Percentiles rank a stretch among this genome's conserved stretches.
Conservation (phyloP, 53 echinoderm and acorn worm genomes). For the Antedon mediterranea region DNA sequence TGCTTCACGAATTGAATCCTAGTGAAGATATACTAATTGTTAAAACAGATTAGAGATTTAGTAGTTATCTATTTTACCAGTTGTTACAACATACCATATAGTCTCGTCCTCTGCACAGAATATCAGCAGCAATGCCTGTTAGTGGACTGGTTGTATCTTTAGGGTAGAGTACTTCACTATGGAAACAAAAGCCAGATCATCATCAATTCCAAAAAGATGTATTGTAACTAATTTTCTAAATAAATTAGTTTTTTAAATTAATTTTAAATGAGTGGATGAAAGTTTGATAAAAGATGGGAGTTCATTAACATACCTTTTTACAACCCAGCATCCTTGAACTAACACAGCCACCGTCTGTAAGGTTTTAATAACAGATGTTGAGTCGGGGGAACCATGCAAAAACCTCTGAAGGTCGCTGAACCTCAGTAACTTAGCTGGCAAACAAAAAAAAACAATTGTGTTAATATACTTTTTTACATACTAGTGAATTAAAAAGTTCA, state of each 20-base stretch:
- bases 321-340: slow-evolving; percentile 96
- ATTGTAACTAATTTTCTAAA: not conserved
- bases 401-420: slow-evolving; percentile 65
- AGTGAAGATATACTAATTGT: too few relatives aligned
- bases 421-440: slow-evolving; percentile 67
- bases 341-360: slow-evolving; percentile 86
- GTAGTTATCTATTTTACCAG: not conserved
- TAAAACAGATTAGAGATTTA: too few relatives aligned
- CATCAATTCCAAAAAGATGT: not conserved
- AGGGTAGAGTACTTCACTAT: slow-evolving; percentile 88
- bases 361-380: slow-evolving; percentile 46
- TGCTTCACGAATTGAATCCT: too few relatives aligned
- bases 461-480: not conserved
- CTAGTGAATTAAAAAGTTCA: too few relatives aligned
- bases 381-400: slow-evolving; percentile 49
- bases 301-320: slow-evolving; percentile 56
- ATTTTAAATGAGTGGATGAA: too few relatives aligned
- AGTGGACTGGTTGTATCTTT: slow-evolving; percentile 79
- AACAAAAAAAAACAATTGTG: not conserved
- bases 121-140: slow-evolving; percentile 81
- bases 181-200: not conserved
- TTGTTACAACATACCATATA: slow-evolving; percentile 57
- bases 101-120: slow-evolving; percentile 75
- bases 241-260: too few relatives aligned
- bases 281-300: too few relatives aligned